Evolutionary conservation across 2,888 invertebrate species (phyloP).

Genomic region (Callyntrura guangdongensis): DNA sequence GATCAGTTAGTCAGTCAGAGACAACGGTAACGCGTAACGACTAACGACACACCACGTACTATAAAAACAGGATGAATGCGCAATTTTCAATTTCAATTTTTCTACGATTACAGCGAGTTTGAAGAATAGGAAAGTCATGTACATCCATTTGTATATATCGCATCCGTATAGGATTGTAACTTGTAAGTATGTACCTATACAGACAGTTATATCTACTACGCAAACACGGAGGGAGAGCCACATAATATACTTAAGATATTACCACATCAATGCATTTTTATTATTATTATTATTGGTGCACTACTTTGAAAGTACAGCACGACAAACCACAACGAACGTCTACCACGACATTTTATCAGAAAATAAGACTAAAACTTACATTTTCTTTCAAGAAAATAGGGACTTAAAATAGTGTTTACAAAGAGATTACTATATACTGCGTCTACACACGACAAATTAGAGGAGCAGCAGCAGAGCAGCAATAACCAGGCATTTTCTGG

Average conservation of each 20-base stretch:
- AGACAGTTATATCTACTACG: too few relatives aligned
- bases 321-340: not conserved
- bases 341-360: conserved; percentile 9
- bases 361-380: conserved; percentile 1
- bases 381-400: not conserved
- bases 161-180: not conserved
- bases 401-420: not conserved
- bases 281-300: too few relatives aligned
- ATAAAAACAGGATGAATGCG: conserved; percentile 81
- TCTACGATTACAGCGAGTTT: conserved; percentile 48
- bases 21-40: not conserved
- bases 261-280: not conserved
- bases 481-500: conserved; percentile 7
- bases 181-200: not conserved
- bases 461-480: too few relatives aligned
- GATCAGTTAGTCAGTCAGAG: not conserved
- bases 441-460: too few relatives aligned
- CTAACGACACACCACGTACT: not conserved
- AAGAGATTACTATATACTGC: not conserved
- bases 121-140: not conserved
- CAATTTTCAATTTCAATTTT: conserved; percentile 82
- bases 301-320: not conserved
- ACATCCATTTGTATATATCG: not conserved
- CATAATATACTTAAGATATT: not conserved
- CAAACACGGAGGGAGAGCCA: too few relatives aligned